Base-by-base conservation (phyloP, 2,888 invertebrate genomes). In the Melanchra persicariae region DNA sequence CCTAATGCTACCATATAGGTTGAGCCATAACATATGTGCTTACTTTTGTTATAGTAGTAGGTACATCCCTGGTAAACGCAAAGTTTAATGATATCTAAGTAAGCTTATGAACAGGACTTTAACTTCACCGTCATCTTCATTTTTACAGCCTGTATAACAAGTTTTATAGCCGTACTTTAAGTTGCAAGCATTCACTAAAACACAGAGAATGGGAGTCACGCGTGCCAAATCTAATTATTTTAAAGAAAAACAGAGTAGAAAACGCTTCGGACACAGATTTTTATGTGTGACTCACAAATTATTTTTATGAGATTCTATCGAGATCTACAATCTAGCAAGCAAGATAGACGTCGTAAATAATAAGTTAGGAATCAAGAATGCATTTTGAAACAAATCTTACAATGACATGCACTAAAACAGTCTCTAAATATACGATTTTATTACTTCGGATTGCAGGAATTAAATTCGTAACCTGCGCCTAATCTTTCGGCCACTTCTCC, bases 141-240 rank as follows among this genome's bases (percentile, higher is more conserved):
- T 45, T 55, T 68, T 40, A 34, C 34, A 45, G 8, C 26, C 45
- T 24, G 19, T 17, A 10, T 5, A 19, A 30, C 15, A 15, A 24
- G 6, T 49, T 43, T 43, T 49, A n/a, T 24, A 47, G 12, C 30
- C 24, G 9, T 47, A 72, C 30, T 45, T 51, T n/a, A 22, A 22
- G 43, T 54, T 22, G 30, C 2, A 54, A 24, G n/a, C 55, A 57
- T 58, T 62, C 43, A 40, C 22, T 34, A 55, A 73, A 51, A 54
- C 26, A 45, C 19, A 43, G 3, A 30, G 24, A 40, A 74, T 49
- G 10, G 22, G 37, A 55, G 30, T 17, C 34, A 22, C 1, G 22
- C n/a, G 51, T 47, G 73, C 74, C 74, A 74, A 73, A 73, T 73
- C n/a, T 74, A 58, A 74, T 73, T 73, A 64, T 64, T 64, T 73